These are phyloP conservation scores for Salvator merianae DNA, from an alignment of 2,113 vertebrate genomes.

Conservation along the genomic window DNA sequence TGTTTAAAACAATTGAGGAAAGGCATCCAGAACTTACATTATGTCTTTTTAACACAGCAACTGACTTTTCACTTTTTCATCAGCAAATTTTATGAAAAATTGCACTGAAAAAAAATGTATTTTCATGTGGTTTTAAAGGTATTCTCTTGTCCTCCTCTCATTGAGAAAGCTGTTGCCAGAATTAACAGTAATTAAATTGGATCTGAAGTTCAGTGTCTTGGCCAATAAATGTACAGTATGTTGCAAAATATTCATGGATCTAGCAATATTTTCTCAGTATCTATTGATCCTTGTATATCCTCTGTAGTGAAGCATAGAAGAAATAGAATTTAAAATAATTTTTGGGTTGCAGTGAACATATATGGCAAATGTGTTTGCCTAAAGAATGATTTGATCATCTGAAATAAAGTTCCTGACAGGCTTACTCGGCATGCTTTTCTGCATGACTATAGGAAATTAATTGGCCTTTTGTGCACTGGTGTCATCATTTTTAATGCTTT, in stretches of 20 bases:
- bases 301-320: background rate
- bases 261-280: background rate
- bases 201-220: background rate
- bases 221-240: background rate
- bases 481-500: background rate
- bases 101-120: no score
- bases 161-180: background rate
- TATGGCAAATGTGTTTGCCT: background rate
- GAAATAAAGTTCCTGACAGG: no score
- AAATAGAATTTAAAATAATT: background rate
- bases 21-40: background rate
- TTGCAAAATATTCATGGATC: background rate
- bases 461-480: background rate
- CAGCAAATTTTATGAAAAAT: no score
- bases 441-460: background rate
- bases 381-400: background rate
- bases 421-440: background rate
- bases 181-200: background rate
- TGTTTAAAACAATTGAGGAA: background rate
- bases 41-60: background rate
- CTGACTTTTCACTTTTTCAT: background rate
- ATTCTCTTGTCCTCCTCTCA: background rate
- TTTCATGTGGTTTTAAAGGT: background rate
- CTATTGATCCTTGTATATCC: background rate
- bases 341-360: background rate